Conservation (phyloP, 2,113 vertebrate species). For the Madoqua kirkii region DNA sequence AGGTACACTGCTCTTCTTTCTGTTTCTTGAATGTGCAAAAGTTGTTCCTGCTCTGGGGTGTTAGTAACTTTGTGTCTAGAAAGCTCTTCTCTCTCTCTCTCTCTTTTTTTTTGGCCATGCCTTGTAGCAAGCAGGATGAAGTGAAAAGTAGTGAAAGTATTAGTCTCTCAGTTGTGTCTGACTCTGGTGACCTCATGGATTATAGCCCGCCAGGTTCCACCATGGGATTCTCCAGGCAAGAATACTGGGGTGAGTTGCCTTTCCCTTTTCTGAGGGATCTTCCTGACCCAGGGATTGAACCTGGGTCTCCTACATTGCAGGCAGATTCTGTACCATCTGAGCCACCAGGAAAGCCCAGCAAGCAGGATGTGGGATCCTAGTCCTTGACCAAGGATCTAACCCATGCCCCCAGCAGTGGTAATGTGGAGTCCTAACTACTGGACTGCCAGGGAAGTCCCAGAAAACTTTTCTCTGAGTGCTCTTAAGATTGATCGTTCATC, state of each 20-base stretch:
- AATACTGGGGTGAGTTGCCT: not conserved
- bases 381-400: not conserved
- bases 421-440: not conserved
- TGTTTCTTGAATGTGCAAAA: not conserved
- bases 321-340: not conserved
- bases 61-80: not conserved
- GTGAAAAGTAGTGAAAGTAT: not conserved
- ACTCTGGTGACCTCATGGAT: not conserved
- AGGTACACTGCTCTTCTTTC: not conserved
- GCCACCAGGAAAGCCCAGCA: not conserved
- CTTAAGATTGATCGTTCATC: not conserved
- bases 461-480: not conserved
- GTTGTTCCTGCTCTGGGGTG: not conserved
- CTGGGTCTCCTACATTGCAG: not conserved
- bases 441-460: not conserved
- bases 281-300: not conserved
- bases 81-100: not conserved
- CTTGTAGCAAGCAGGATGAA: not conserved
- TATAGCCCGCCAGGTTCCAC: not conserved
- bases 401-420: not conserved
- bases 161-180: not conserved
- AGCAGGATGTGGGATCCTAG: not conserved
- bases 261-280: not conserved
- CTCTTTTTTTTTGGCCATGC: not conserved
- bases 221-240: not conserved